These are phyloP conservation scores for Stenopsyche tienmushanensis DNA, from an alignment of 1,140 invertebrate genomes.

Conservation along the genomic window DNA sequence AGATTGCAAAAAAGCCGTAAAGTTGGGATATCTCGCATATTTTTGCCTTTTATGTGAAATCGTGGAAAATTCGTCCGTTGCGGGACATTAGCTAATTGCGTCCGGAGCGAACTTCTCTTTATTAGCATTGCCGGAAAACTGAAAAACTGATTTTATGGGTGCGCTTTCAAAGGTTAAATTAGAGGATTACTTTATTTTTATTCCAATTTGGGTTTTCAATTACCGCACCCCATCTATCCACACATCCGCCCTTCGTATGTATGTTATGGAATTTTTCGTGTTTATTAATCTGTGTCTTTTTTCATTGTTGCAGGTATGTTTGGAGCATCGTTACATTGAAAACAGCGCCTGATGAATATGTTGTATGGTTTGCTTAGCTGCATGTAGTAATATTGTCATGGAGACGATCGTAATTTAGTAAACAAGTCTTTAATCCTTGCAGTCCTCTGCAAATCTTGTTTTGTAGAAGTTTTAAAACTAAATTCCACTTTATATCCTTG, in stretches of 20 bases:
- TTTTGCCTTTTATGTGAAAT: constrained; percentile 15
- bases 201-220: background rate
- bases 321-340: too few species aligned
- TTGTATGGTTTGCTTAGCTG: too few species aligned
- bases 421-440: too few species aligned
- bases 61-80: constrained; percentile 18
- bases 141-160: constrained; percentile 22
- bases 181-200: background rate
- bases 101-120: constrained; percentile 23
- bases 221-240: background rate
- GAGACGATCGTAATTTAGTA: too few species aligned
- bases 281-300: constrained; percentile 3
- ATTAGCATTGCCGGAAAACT: constrained; percentile 12
- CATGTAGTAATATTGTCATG: too few species aligned
- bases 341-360: too few species aligned
- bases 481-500: too few species aligned
- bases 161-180: background rate
- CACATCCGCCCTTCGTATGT: background rate
- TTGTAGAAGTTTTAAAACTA: too few species aligned
- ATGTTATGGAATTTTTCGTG: background rate
- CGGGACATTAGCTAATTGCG: constrained; percentile 36
- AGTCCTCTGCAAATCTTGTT: too few species aligned
- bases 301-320: constrained; percentile 26
- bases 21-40: constrained; percentile 20
- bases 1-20: constrained; percentile 20